Conservation (phyloP, 2,797 vertebrate species). For the Antrozous pallidus region DNA sequence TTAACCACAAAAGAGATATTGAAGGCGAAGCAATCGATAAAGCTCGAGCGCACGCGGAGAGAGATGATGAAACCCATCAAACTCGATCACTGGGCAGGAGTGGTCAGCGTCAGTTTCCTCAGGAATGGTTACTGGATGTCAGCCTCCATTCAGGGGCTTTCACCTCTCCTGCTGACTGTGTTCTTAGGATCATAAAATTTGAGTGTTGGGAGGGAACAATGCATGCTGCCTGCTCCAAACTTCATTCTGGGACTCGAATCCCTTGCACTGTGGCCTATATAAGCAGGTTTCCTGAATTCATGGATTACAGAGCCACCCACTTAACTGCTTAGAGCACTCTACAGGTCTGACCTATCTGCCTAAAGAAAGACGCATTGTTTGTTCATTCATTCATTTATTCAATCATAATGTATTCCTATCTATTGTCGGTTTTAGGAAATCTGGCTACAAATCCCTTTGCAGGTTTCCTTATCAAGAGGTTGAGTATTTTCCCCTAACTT, state of each 20-base stretch:
- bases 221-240: not conserved
- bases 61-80: constrained; percentile 78
- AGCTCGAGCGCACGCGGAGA: constrained; percentile 59
- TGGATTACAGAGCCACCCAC: not conserved
- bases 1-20: constrained; percentile 83
- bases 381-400: not conserved
- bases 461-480: not conserved
- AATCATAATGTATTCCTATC: not conserved
- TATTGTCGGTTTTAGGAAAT: not conserved
- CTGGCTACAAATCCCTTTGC: not conserved
- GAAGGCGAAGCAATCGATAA: constrained; percentile 81
- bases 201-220: not conserved
- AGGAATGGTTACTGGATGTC: constrained; percentile 21
- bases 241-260: not conserved
- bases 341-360: not conserved
- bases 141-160: constrained; percentile 20
- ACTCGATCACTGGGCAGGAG: constrained; percentile 42
- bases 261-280: not conserved
- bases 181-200: constrained; percentile 47
- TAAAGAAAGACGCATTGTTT: not conserved
- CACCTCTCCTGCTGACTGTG: constrained; percentile 30
- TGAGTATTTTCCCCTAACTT: not conserved
- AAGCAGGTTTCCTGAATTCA: not conserved
- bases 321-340: not conserved
- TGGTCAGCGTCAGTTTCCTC: constrained; percentile 57